Conservation (phyloP, 1,140 invertebrate genomes). For the Calephelis nemesis region DNA sequence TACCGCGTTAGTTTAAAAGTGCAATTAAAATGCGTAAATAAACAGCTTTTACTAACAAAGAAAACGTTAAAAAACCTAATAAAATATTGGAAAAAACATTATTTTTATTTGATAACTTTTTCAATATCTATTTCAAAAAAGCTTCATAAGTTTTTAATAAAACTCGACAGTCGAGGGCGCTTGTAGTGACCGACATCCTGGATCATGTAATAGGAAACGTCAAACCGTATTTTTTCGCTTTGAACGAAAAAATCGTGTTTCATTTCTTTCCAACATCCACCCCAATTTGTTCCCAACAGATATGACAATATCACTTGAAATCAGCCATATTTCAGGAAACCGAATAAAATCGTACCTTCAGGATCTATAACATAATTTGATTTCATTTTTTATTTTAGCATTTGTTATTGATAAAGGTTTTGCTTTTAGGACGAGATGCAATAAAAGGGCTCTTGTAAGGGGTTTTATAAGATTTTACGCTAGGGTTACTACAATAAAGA, state of each 20-base stretch:
- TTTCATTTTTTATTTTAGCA: conserved; percentile 2
- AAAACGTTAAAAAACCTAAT: no score
- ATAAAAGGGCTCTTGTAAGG: no score
- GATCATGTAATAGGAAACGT: conserved; percentile 14
- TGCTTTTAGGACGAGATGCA: no score
- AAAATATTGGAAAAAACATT: no score
- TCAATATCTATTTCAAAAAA: no score
- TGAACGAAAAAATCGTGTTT: conserved; percentile 6
- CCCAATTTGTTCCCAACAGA: conserved; percentile 9
- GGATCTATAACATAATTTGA: background rate
- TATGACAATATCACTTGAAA: conserved; percentile 16
- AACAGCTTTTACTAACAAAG: no score
- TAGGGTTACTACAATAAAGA: no score
- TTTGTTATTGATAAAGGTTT: background rate
- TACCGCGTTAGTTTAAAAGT: no score
- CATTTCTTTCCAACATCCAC: conserved; percentile 6
- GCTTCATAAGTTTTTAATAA: conserved; percentile 7
- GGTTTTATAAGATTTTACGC: no score
- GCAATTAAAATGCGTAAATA: no score
- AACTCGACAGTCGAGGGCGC: background rate
- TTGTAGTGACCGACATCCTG: conserved; percentile 10
- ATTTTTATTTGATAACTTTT: no score
- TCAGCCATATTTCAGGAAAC: conserved; percentile 12
- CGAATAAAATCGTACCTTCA: background rate
- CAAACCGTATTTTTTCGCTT: conserved; percentile 9